Base-by-base conservation (phyloP, 1,140 invertebrate genomes). In the Diorhabda sublineata region DNA sequence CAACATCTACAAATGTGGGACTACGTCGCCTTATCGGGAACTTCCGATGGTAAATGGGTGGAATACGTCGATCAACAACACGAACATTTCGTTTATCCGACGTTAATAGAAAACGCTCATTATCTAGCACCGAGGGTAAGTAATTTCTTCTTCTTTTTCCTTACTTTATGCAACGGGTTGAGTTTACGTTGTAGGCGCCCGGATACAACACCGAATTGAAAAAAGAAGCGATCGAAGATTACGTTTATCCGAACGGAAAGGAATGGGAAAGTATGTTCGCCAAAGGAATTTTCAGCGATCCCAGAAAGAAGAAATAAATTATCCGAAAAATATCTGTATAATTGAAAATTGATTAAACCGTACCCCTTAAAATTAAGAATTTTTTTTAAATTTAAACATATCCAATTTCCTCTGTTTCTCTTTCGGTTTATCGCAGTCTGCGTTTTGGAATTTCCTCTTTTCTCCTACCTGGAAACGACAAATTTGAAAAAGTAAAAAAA, bases 1-100 rank as follows among this genome's bases (percentile, higher is more conserved):
- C 94, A 96, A 75, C 95, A 97, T 83, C 83, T 96, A 11, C 92
- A 95, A 82, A 89, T 92, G 75, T 96, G 94, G 89, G 93, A 97
- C 79, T 96, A 88, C 82, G 85, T 93, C 8, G 84, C 85, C 62
- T 78, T 96, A 2, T 91, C 90, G 26, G 89, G 86, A 41, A 88
- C 87, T 5, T 87, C 84, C 69, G 85, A 93, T 43, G 87, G 88
- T 58, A 84, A 93, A 69, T 85, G 93, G 74, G 88, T 94, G 58
- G 95, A 97, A 81, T 96, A 90, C 79, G 91, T 95, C 2, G 92
- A 95, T 79, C 93, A 96, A 77, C 89, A 96, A 72, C 92, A 95
- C 75, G 91, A 96, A 72, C 92, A 96, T 77, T 82, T 97, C 80
- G 84, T 86, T 57, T 80, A 89, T 74, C 93, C 94, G 2, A 86